Percentiles rank a stretch among this genome's conserved stretches.
Evolutionary conservation across 2,797 vertebrate species (phyloP).

Genomic region (Mus caroli): DNA sequence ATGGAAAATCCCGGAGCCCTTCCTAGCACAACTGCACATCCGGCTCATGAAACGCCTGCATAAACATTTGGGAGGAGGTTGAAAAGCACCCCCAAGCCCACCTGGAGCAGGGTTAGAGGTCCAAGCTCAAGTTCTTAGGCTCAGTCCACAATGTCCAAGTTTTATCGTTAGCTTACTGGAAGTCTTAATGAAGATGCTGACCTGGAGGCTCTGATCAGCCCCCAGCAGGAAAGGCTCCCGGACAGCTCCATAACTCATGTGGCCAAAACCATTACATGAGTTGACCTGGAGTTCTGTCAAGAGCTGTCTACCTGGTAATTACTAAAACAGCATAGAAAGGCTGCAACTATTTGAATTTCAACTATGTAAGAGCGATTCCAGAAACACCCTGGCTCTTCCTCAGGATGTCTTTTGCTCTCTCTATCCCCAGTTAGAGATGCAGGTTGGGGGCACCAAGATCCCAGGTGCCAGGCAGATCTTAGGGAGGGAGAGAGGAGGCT

Average conservation of each 20-base stretch:
- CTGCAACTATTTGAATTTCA: conserved; percentile 65
- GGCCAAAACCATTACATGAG: conserved; percentile 34
- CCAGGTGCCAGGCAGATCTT: neutral
- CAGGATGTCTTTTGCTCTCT: neutral
- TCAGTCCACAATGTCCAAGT: neutral
- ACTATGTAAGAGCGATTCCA: neutral
- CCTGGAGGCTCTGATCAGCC: neutral
- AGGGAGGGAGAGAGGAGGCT: neutral
- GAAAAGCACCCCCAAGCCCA: neutral
- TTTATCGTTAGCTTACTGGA: neutral
- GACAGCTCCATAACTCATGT: neutral
- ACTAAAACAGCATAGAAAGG: conserved; percentile 10
- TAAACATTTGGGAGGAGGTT: conserved; percentile 27
- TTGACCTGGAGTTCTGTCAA: neutral
- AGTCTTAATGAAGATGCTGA: neutral
- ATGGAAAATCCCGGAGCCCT: neutral
- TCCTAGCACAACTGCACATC: neutral
- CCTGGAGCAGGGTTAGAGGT: neutral
- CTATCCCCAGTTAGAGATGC: neutral
- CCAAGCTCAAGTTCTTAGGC: neutral
- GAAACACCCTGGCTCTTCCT: neutral
- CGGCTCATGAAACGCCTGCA: neutral
- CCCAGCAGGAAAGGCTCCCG: neutral
- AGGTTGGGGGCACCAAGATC: neutral
- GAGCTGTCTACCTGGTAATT: neutral